Evolutionary conservation across 2,888 invertebrate genomes (phyloP), one percentile per base, ranked within the genome.

Genomic region (Callosobruchus maculatus): DNA sequence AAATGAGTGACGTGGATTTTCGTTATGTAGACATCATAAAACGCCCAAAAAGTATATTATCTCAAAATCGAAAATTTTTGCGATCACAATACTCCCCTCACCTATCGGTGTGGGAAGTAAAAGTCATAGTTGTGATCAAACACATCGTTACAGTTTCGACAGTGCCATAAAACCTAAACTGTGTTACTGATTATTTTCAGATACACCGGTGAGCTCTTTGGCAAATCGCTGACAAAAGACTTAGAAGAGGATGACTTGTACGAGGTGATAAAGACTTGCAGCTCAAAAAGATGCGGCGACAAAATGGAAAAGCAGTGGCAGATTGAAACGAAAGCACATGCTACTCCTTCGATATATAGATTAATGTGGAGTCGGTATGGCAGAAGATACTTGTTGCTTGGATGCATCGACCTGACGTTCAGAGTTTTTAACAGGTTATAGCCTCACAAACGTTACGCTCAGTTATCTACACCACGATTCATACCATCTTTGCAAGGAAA

Each of bases 171-270:
- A 26, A 26, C 26, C 7, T 49, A 73, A 72, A 49, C 21, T 20
- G 18, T 26, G 7, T n/a, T 31, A 20, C 22, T 70, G 71, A 68
- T 77, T 22, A 49, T 70, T 81, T 86, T 74, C 84, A 93, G 93
- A 84, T 93, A 92, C 91, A 89, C 92, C 0, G 85, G 91, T 72
- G 90, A 90, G 78, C 89, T 90, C 7, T 93, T 93, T 81, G 90
- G 89, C 84, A 88, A 91, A 74, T 93, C 93, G 5, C 90, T 90
- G 78, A 90, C 87, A 73, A 88, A 90, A 21, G 92, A 93, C 79
- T 88, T 93, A 67, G 90, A 90, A 81, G 89, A 90, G 66, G 86
- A 89, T 67, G 92, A 92, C 81, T 82, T 92, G 21, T 91, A 90
- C 79, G 87, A 88, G 79, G 88, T 89, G 67, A 85, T 90, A 20